phyloP scores from a whole-genome alignment of 2,113 vertebrate genomes.

The Lota lota region DNA sequence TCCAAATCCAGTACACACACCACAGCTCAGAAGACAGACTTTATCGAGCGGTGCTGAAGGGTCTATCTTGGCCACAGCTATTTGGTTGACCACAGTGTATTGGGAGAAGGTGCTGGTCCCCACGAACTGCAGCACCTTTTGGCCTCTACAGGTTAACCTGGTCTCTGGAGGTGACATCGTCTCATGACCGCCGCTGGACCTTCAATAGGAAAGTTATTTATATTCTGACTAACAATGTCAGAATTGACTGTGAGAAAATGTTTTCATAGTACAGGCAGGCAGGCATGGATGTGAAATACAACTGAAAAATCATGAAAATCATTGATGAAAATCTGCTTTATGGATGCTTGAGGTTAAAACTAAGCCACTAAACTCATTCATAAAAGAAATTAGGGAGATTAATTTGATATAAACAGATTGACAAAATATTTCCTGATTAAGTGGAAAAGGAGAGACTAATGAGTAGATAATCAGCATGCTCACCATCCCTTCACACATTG shows the following conservation, averaged over 20 bases:
- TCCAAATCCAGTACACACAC: too few species aligned
- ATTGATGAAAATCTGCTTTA: too few species aligned
- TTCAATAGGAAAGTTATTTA: constrained; percentile 13
- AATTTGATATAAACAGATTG: too few species aligned
- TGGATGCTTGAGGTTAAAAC: background rate
- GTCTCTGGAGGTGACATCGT: constrained; percentile 68
- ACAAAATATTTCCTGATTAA: background rate
- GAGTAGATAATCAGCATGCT: constrained; percentile 7
- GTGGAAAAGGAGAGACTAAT: background rate
- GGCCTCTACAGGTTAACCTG: constrained; percentile 78
- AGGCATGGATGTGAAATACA: too few species aligned
- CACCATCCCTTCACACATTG: constrained; percentile 77
- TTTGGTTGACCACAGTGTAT: constrained; percentile 76
- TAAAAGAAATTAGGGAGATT: too few species aligned
- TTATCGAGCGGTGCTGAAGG: constrained; percentile 78
- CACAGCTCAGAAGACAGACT: constrained; percentile 77
- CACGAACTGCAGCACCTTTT: constrained; percentile 75
- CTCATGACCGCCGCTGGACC: constrained; percentile 39
- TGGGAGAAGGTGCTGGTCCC: constrained; percentile 83
- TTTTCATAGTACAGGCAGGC: too few species aligned
- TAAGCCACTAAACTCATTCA: background rate
- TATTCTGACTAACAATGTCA: background rate
- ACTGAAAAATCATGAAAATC: too few species aligned
- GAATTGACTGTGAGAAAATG: too few species aligned
- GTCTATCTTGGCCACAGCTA: constrained; percentile 71